Evolutionary conservation across 1,140 invertebrate species (phyloP), one percentile per base, ranked within the genome.

Genomic region (Apis laboriosa): DNA sequence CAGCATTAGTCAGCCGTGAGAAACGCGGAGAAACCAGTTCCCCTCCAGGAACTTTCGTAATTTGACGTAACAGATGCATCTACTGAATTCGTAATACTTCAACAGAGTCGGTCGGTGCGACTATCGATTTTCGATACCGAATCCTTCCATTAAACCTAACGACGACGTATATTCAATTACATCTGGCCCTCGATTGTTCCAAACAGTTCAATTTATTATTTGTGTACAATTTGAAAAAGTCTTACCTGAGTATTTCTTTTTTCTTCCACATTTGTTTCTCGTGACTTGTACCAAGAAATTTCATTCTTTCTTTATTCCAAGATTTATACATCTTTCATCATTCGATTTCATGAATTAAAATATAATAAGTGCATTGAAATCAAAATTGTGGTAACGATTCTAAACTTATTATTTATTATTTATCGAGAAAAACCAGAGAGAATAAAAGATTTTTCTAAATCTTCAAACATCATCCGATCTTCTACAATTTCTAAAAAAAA

Each of bases 1-100:
- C 73, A 81, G 67, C 84, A 88, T 88, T 85, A 88, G 82, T 90
- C 86, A 86, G 83, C 58, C 66, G 56, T 28, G 66, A 24, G 53
- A 63, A 24, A 51, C n/a, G 24, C 24, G 19, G 58, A 19, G 12
- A 49, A 43, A 21, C 11, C 53, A 2, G 17, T 19, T 17, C 17
- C 72, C 72, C 68, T 17, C 43, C 4, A 24, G 55, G 17, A 80
- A 61, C 77, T 74, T 67, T 75, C 70, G 70, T 84, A 80, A 84
- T 84, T 80, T 73, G 70, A 80, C 70, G 58, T 80, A 80, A 80
- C 83, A 67, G 83, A 80, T 79, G 78, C 56, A 72, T 58, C 66
- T 28, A 60, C 43, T 83, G 81, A 83, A 83, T 83, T 78, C 76
- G 75, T 77, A 72, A 83, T 83, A 70, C 76, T 70, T 56, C 58